Conservation (phyloP, 2,113 vertebrate species). For the Corvus cornix region DNA sequence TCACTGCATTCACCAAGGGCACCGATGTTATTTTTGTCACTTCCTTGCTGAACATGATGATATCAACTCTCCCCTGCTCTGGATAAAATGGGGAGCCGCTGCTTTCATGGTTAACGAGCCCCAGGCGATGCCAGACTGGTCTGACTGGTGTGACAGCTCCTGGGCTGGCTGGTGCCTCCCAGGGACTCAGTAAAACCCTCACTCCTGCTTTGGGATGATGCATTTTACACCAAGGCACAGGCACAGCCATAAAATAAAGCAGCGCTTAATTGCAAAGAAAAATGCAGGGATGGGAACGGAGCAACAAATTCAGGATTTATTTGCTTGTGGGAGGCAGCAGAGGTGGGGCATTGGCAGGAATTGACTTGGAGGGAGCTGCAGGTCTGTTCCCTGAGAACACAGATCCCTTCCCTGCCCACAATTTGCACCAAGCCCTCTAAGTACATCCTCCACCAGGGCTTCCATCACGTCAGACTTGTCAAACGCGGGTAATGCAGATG, state of each 20-base stretch:
- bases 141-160: not conserved
- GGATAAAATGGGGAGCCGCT: not conserved
- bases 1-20: not conserved
- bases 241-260: not conserved
- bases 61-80: not conserved
- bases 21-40: not conserved
- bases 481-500: conserved; percentile 47
- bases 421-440: conserved; percentile 9
- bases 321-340: not conserved
- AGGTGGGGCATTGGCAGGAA: not conserved
- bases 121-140: not conserved
- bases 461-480: conserved; percentile 15
- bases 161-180: not conserved
- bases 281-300: not conserved
- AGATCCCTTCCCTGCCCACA: not conserved
- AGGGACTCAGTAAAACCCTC: not conserved
- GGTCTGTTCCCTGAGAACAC: not conserved
- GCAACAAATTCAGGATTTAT: not conserved
- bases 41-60: not conserved
- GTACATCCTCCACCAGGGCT: not conserved
- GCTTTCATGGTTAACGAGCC: not conserved
- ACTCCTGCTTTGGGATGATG: not conserved
- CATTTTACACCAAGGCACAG: not conserved
- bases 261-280: not conserved
- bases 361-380: not conserved